Evolutionary conservation across 2,888 invertebrate genomes (phyloP), one percentile per base, ranked within the genome.

Genomic region (Patella caerulea): DNA sequence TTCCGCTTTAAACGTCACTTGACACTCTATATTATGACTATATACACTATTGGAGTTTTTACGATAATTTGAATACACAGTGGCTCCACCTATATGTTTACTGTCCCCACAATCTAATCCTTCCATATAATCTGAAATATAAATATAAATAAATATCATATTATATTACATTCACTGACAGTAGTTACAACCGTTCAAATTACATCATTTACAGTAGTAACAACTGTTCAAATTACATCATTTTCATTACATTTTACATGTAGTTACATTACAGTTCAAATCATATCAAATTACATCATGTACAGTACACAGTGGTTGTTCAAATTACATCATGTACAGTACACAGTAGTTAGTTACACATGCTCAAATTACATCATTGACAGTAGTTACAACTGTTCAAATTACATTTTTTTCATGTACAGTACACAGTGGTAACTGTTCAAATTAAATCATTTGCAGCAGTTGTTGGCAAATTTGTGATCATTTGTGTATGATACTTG

Each of bases 71-170:
- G 90, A 90, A 82, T 87, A 90, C 34, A 91, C 89, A 9, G 87
- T 85, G 17, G 90, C 90, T 15, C 90, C 89, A 17, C 89, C 89
- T 71, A 91, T 78, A 59, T 84, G 74, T 74, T 88, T 85, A 53
- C 79, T 83, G 34, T 86, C 83, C 11, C 86, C 87, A 81, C 89
- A 88, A 80, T 88, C 88, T 7, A 78, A 76, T 11, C 87, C 87
- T 55, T 87, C 84, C 90, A 90, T 90, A 82, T 89, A 89, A 86
- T 87, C 90, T 90, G 88, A 85, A 87, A 74, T 3, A 79, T 19
- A 82, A 80, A 75, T 71, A 29, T 54, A 73, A 29, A 77, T 45
- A 71, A 45, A 19, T 52, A 52, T 34, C 54, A 54, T 19, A 45
- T 15, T 55, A 34, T 12, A 24, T 34, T 17, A 9, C 7, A 9